Base-by-base conservation (phyloP, 1,140 invertebrate species). In the Diorhabda carinulata region DNA sequence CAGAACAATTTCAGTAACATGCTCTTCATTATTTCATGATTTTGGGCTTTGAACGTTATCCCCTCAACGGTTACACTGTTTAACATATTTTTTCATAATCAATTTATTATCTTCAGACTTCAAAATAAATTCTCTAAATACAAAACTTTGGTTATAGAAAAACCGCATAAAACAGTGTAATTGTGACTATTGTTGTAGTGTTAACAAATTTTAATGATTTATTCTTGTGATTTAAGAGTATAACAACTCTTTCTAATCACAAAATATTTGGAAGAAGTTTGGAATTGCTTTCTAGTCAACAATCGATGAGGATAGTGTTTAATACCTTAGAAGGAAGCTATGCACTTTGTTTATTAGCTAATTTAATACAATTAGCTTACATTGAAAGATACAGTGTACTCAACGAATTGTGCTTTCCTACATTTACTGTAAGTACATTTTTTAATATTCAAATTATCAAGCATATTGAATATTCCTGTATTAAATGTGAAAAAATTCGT, bases 311-410 rank as follows among this genome's bases (percentile, higher is more conserved):
- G 66, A 92, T 93, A 62, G 88, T 96, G 47, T 95, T 95, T 79
- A 94, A 94, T 81, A 88, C 90, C 2, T 79, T 96, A n/a, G 92
- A 95, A 83, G 93, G 92, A 41, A 94, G 91, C 81, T 93, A 94
- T 82, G 91, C 92, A 7, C 83, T 96, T 2, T 96, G 92, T 81
- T 83, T 97, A 9, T 83, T 96, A 58, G 93, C 91, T 72, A 92
- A 91, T 80, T 77, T 90, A 45, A 81, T 89, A 61, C 91, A 96
- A 73, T 80, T 96, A 66, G 91, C 90, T 3, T 88, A 90, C 78
- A 85, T 89, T 45, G 91, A 93, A 76, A 83, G 86, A 67, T 88
- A 91, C 62, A 85, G 87, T 77, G 81, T 85, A 3, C 74, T 87
- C 43, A 82, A 82, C 8, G 85, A 87, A 5, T 80, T 88, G 2